These are phyloP conservation scores for Allacma fusca DNA, from an alignment of 2,888 invertebrate genomes.

Conservation along the genomic window DNA sequence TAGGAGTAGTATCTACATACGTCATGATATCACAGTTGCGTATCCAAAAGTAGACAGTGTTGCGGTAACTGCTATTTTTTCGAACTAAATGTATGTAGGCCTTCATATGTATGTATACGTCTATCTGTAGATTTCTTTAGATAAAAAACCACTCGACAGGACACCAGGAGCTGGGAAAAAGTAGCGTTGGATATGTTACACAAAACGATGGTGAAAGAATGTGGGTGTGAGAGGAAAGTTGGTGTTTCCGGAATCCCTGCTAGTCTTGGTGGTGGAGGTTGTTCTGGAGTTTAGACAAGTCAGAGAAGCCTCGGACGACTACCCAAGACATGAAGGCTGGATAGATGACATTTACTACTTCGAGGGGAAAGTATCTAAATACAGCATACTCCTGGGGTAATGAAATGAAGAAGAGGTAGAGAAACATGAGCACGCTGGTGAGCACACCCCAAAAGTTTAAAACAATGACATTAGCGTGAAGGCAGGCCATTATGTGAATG, in stretches of 20 bases:
- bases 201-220: no score
- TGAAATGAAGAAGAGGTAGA: conserved; percentile 29
- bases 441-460: conserved; percentile 34
- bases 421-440: conserved; percentile 3
- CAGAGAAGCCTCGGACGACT: not conserved
- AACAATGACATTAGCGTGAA: conserved; percentile 33
- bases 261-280: not conserved
- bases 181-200: no score
- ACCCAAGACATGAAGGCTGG: conserved; percentile 7
- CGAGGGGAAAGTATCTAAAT: not conserved
- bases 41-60: no score
- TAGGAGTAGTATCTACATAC: not conserved
- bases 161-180: no score
- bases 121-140: no score
- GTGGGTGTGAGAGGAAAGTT: not conserved
- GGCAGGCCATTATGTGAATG: conserved; percentile 27
- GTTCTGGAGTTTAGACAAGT: not conserved
- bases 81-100: no score
- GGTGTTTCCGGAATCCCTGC: not conserved
- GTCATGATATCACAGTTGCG: no score
- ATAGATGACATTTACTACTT: conserved; percentile 17
- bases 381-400: conserved; percentile 8
- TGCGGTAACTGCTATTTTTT: no score
- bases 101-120: no score
- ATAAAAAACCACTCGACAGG: no score